phyloP scores from a whole-genome alignment of 2,113 vertebrate genomes.

The mouse (Mus musculus) region DNA sequence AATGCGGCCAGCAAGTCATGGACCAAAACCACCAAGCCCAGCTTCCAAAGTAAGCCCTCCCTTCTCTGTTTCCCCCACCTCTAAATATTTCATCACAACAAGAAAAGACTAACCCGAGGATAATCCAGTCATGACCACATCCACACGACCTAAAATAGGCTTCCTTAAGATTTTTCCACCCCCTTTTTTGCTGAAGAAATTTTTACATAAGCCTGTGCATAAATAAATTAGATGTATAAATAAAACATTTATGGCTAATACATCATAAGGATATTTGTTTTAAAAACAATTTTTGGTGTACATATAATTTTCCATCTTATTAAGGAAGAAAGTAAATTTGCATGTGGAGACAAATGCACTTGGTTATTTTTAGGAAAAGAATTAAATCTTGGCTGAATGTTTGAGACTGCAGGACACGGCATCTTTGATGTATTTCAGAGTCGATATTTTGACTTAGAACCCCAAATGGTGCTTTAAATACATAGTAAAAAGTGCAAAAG shows the following conservation, averaged over 20 bases:
- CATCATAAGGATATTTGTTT: neutral
- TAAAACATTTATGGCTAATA: neutral
- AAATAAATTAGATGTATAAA: neutral
- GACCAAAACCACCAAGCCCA: neutral
- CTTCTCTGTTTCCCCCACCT: too few relatives aligned
- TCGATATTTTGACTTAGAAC: neutral
- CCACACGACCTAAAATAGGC: neutral
- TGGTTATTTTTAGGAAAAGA: neutral
- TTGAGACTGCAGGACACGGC: neutral
- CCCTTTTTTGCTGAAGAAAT: neutral
- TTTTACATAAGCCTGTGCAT: neutral
- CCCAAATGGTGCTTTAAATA: neutral
- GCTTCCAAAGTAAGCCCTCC: neutral
- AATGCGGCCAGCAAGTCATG: neutral
- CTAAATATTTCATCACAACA: neutral
- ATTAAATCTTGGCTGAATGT: neutral
- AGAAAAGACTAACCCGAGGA: neutral
- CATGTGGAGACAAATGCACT: neutral
- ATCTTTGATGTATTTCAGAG: neutral
- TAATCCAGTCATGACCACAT: fast-evolving
- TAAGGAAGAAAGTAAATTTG: neutral
- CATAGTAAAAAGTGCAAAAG: neutral
- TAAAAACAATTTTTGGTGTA: neutral
- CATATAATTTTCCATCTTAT: neutral
- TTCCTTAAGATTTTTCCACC: neutral